phyloP scores from a whole-genome alignment of 2,113 vertebrate genomes.

The Nerophis ophidion region DNA sequence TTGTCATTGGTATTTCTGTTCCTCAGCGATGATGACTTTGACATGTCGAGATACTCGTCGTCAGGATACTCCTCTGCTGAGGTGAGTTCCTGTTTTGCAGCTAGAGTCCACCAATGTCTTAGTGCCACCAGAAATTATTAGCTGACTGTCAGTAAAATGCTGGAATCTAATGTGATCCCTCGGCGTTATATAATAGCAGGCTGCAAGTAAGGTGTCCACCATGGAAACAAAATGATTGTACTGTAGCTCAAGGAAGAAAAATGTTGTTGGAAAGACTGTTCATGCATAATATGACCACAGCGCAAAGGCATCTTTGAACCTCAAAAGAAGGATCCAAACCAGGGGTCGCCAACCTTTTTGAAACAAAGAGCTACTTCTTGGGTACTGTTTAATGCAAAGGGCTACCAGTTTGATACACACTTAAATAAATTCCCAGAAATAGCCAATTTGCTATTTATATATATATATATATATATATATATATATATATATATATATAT shows the following conservation, averaged over 20 bases:
- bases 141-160: not conserved
- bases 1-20: conserved; percentile 21
- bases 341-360: too few species aligned
- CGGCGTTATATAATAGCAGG: not conserved
- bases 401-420: too few species aligned
- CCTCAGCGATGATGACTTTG: conserved; percentile 94
- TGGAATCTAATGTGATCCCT: not conserved
- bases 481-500: too few species aligned
- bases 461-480: too few species aligned
- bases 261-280: not conserved
- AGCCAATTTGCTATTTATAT: too few species aligned
- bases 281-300: too few species aligned
- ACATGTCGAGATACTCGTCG: conserved; percentile 98
- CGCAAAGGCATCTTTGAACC: too few species aligned
- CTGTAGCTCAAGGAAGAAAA: not conserved
- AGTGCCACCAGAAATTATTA: conserved; percentile 3
- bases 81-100: conserved; percentile 73
- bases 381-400: too few species aligned
- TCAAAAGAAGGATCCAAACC: too few species aligned
- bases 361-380: too few species aligned
- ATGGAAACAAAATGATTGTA: not conserved
- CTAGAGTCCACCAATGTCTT: not conserved
- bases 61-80: conserved; percentile 98
- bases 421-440: too few species aligned
- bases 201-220: not conserved